phyloP scores from a whole-genome alignment of 2,113 vertebrate genomes.

The Aphelocoma coerulescens region DNA sequence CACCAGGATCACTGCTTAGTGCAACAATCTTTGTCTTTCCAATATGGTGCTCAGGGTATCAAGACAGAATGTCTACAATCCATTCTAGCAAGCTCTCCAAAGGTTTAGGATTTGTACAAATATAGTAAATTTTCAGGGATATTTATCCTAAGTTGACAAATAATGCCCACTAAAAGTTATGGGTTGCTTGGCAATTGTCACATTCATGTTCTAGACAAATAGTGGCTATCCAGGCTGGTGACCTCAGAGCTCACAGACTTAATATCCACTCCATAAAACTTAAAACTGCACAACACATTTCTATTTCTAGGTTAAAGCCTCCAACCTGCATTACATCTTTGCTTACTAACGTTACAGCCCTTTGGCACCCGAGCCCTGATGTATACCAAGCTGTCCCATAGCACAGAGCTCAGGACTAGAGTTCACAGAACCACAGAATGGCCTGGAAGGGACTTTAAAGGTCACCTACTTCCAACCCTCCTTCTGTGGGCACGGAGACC shows the following conservation, averaged over 20 bases:
- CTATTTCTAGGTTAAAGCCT: accelerated
- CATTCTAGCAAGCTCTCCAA: not conserved
- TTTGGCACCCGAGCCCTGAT: accelerated
- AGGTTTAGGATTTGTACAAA: not conserved
- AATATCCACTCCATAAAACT: accelerated
- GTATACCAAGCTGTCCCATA: accelerated
- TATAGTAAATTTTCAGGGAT: not conserved
- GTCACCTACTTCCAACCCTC: accelerated
- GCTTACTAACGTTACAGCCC: accelerated
- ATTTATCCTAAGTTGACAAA: not conserved
- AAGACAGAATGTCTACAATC: not conserved
- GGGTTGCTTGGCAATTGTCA: no score
- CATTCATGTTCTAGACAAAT: no score
- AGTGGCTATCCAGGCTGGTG: accelerated
- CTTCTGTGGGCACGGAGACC: not conserved
- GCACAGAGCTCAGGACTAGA: not conserved
- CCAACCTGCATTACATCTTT: not conserved
- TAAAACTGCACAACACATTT: not conserved
- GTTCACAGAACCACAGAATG: accelerated
- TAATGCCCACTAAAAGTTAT: accelerated
- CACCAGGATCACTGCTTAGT: not conserved
- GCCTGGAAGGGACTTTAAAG: not conserved
- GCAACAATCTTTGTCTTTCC: not conserved
- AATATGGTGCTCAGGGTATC: not conserved
- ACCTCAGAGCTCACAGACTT: not conserved